Conservation (phyloP, 2,797 vertebrate species). For the Lacerta viridis region DNA sequence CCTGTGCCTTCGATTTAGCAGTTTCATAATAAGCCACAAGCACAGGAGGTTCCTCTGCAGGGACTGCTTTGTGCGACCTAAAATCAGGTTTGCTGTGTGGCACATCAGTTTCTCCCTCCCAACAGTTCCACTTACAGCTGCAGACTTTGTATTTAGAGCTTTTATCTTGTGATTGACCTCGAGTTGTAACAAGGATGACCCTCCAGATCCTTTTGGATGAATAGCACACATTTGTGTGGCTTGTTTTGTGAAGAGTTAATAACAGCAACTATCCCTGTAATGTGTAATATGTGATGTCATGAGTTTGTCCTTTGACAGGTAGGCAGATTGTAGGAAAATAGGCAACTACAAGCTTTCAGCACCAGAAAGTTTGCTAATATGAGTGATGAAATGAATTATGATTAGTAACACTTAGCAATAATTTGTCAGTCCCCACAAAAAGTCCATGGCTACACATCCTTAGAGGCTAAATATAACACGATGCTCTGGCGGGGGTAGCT, state of each 20-base stretch:
- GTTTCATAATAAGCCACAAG: background rate
- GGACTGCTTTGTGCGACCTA: background rate
- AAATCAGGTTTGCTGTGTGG: background rate
- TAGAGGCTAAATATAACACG: background rate
- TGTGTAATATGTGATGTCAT: background rate
- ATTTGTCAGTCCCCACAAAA: background rate
- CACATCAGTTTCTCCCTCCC: background rate
- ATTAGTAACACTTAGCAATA: background rate
- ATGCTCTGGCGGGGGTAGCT: background rate
- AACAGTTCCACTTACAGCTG: background rate
- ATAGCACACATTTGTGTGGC: constrained; percentile 4
- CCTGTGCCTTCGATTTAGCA: background rate
- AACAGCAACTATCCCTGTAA: background rate
- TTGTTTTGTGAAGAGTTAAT: constrained; percentile 6
- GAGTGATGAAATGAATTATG: background rate
- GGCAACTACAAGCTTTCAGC: background rate
- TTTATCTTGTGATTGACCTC: background rate
- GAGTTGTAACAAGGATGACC: background rate
- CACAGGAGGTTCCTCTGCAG: background rate
- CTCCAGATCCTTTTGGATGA: background rate
- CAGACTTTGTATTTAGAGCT: background rate
- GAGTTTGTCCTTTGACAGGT: background rate
- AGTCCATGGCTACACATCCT: background rate
- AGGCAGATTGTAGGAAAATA: background rate
- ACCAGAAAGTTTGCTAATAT: background rate